A percentile compares a stretch with the other conserved stretches of the same genome.
Conservation (phyloP, 2,113 vertebrate species). For the Triplophysa siluroides region DNA sequence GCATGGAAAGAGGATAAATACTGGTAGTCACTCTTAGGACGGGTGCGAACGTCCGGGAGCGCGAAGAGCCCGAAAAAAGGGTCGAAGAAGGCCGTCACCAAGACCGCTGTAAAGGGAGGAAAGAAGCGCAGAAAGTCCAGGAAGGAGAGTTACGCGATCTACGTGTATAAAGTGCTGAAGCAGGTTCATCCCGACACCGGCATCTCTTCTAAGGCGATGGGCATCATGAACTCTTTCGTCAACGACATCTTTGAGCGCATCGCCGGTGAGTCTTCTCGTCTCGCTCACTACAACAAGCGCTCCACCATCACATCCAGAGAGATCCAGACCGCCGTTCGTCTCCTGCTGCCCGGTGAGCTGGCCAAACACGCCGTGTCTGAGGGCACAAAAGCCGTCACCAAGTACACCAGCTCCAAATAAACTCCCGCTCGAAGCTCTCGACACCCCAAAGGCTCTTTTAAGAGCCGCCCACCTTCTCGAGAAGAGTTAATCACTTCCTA, state of each 20-base stretch:
- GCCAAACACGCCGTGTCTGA: not conserved
- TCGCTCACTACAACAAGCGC: slow-evolving; percentile 72
- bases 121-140: too few relatives aligned
- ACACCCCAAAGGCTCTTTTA: slow-evolving; percentile 6
- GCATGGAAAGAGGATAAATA: too few relatives aligned
- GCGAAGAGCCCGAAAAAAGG: too few relatives aligned
- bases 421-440: not conserved
- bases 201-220: slow-evolving; percentile 58
- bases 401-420: slow-evolving; percentile 1
- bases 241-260: slow-evolving; percentile 73
- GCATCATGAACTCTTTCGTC: slow-evolving; percentile 79
- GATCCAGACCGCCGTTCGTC: slow-evolving; percentile 83
- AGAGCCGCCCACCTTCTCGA: too few relatives aligned
- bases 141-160: not conserved
- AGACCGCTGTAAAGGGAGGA: too few relatives aligned
- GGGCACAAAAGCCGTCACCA: not conserved
- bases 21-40: too few relatives aligned
- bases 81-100: too few relatives aligned
- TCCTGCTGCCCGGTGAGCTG: slow-evolving; percentile 51
- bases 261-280: slow-evolving; percentile 54
- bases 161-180: not conserved
- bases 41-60: too few relatives aligned
- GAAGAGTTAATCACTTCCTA: too few relatives aligned
- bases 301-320: slow-evolving; percentile 76
- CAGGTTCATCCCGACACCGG: not conserved